phyloP scores from a whole-genome alignment of 2,797 vertebrate species.

The Pseudochirops cupreus region DNA sequence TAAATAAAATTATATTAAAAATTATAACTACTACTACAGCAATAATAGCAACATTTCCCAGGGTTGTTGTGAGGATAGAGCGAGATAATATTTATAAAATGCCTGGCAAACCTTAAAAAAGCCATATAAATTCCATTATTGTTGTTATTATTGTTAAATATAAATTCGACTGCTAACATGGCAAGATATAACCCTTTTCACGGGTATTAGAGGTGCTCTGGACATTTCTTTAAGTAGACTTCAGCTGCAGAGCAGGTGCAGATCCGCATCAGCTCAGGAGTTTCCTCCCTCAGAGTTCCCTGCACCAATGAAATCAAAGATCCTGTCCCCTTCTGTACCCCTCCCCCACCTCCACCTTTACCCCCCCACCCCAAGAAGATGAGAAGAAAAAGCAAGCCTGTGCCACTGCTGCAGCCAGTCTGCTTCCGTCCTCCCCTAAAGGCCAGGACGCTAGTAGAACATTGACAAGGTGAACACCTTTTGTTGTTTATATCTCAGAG shows the following conservation, averaged over 20 bases:
- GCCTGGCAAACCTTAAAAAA: not conserved
- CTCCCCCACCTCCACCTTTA: not conserved
- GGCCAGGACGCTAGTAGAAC: not conserved
- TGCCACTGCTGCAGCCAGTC: not conserved
- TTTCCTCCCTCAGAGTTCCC: not conserved
- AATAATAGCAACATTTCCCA: not conserved
- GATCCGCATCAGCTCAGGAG: not conserved
- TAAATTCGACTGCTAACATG: not conserved
- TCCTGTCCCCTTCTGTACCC: not conserved
- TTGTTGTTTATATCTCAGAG: not conserved
- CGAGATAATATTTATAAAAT: not conserved
- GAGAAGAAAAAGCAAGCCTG: not conserved
- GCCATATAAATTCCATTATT: not conserved
- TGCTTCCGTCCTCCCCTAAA: not conserved
- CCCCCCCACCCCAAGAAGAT: not conserved
- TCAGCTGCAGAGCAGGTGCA: not conserved
- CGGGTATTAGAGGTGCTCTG: not conserved
- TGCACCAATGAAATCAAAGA: not conserved
- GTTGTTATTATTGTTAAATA: not conserved
- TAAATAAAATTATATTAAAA: not conserved
- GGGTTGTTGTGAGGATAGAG: not conserved
- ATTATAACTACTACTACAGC: not conserved
- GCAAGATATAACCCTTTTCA: not conserved
- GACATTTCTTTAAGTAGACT: not conserved
- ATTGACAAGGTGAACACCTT: not conserved